A percentile compares a stretch with the other conserved stretches of the same genome.
phyloP scores from a whole-genome alignment of 2,113 vertebrate species.

The Chaetura pelagica region DNA sequence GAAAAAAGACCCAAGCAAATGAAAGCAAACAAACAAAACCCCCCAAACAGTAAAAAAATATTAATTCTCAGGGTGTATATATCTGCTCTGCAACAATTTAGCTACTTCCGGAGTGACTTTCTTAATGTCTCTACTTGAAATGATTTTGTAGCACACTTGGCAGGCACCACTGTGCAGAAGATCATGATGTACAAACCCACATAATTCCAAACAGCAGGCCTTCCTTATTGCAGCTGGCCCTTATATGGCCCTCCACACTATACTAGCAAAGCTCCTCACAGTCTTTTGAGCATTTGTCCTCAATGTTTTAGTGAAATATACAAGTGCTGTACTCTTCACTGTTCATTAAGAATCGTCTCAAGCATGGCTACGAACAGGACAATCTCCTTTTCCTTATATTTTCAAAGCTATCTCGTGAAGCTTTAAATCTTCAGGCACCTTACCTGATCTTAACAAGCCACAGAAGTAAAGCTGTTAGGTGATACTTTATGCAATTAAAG shows the following conservation, averaged over 20 bases:
- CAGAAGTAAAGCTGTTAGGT: not conserved
- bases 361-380: not conserved
- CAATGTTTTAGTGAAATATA: not conserved
- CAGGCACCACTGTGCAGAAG: not conserved
- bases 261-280: not conserved
- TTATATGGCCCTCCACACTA: not conserved
- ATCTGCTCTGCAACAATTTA: not conserved
- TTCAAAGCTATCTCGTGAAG: not conserved
- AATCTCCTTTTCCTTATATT: not conserved
- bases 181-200: constrained; percentile 4
- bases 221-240: not conserved
- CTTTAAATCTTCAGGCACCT: not conserved
- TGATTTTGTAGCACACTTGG: constrained; percentile 20
- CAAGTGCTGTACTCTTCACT: not conserved
- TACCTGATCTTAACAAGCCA: not conserved
- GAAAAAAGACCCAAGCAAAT: not conserved
- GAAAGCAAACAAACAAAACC: not conserved
- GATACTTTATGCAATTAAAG: not conserved
- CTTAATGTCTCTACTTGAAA: constrained; percentile 1
- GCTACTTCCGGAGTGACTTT: not conserved
- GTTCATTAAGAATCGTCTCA: not conserved
- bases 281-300: not conserved
- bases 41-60: not conserved
- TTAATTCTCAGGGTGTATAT: not conserved
- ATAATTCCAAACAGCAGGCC: not conserved